phyloP scores from a whole-genome alignment of 2,113 vertebrate genomes.

The Labeo rohita region DNA sequence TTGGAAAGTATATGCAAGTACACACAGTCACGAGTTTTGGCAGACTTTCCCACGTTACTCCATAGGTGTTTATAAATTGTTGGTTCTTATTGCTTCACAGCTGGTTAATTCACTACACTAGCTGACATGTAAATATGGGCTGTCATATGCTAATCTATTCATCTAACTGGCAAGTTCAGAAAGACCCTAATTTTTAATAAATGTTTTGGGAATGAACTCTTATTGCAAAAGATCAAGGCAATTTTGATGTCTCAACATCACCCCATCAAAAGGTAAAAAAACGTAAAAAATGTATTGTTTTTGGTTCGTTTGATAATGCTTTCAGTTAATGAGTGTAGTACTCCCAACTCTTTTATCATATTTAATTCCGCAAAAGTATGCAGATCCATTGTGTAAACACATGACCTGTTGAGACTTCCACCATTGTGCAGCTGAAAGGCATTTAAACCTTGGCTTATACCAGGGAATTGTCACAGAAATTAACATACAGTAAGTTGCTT shows the following conservation, averaged over 20 bases:
- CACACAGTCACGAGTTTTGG: background rate
- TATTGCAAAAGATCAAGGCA: too few species aligned
- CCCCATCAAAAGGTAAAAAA: background rate
- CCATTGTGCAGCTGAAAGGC: background rate
- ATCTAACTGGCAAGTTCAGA: background rate
- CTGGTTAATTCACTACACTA: background rate
- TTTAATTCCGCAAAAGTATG: slow-evolving; percentile 7
- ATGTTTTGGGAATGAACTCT: background rate
- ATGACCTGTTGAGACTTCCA: background rate
- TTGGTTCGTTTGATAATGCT: background rate
- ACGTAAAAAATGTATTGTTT: background rate
- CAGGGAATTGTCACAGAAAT: background rate
- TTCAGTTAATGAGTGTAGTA: background rate
- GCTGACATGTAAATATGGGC: background rate
- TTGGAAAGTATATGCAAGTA: background rate
- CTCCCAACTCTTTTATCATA: background rate
- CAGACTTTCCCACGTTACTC: background rate
- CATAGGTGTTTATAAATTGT: background rate
- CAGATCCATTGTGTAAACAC: background rate
- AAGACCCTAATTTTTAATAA: background rate
- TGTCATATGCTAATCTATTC: background rate
- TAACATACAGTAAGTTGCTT: background rate
- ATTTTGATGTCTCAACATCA: background rate
- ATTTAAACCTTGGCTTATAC: slow-evolving; percentile 12
- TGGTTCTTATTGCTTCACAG: background rate